Base-by-base conservation (phyloP, 2,888 invertebrate species). In the Emmelina monodactyla region DNA sequence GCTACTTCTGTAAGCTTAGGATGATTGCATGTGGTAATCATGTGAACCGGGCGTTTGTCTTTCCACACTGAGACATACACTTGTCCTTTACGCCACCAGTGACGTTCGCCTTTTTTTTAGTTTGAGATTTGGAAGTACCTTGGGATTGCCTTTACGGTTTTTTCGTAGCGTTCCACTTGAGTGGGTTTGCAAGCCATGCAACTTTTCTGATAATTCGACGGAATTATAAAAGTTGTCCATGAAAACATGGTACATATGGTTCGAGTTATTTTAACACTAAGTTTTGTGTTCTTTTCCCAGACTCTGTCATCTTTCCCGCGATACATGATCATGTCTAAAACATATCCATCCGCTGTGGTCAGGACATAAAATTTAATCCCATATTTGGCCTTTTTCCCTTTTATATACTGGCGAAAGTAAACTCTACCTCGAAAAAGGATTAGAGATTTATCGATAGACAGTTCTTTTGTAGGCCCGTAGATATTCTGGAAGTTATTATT, bases 311-410 rank as follows among this genome's bases (percentile, higher is more conserved):
- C 41, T 33, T 40, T 45, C 22, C 45, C 44, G 22, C 14, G 31
- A 38, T 49, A 49, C 44, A 49, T 49, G 9, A 34, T 25, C 11
- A 43, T 34, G 34, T 47, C 45, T 22, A 46, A 32, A 10, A 49
- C 43, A 43, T 47, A 47, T 6, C 45, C 49, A 39, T 47, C 43
- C 9, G 22, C 22, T 11, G 44, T 44, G 13, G 47, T 41, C 13
- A 47, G 39, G 22, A 34, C 40, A 33, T 47, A 47, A 22, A 46
- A 47, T 28, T 49, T 45, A 14, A 49, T 45, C n/a, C 46, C 45
- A 30, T 49, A 46, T 5, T 39, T 37, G 14, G 46, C 42, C 30
- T 47, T 49, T 30, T 49, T 49, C 13, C 38, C 39, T 28, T 47
- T 47, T 12, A 49, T 49, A 22, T 47, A 47, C 35, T 43, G 42